A percentile compares a stretch with the other conserved stretches of the same genome.
Evolutionary conservation across 2,113 vertebrate genomes (phyloP).

Genomic region (Felis chaus): DNA sequence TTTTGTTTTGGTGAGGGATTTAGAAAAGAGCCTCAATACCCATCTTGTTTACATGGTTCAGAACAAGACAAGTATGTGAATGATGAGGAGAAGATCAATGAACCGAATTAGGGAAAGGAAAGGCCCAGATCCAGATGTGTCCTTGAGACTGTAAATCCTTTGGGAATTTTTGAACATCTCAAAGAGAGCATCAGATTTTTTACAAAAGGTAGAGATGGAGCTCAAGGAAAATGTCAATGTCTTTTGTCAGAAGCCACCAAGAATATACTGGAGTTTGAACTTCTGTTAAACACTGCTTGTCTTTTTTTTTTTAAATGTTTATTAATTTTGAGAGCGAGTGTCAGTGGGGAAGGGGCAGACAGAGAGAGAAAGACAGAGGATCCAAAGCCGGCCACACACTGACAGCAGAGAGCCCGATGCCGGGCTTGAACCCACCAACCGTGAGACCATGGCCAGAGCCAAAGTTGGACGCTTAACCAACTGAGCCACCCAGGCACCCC

Average conservation of each 20-base stretch:
- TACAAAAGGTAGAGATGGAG: neutral
- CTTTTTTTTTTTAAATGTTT: too few relatives aligned
- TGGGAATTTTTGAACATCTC: neutral
- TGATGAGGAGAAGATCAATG: neutral
- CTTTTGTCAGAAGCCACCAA: neutral
- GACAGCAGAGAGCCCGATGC: too few relatives aligned
- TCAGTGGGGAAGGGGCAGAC: too few relatives aligned
- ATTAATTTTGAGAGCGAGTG: too few relatives aligned
- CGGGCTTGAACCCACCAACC: too few relatives aligned
- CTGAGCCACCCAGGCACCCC: too few relatives aligned
- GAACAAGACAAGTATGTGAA: neutral
- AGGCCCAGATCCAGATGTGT: neutral
- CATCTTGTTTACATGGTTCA: neutral
- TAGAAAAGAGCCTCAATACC: neutral
- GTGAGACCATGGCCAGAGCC: too few relatives aligned
- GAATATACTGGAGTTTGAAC: neutral
- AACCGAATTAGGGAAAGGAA: neutral
- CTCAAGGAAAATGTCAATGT: neutral
- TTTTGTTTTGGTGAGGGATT: neutral
- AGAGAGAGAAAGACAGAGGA: too few relatives aligned
- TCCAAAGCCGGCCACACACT: too few relatives aligned
- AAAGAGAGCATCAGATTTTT: neutral
- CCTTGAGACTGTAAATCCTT: neutral
- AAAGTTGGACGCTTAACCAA: too few relatives aligned
- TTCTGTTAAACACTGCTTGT: neutral